A percentile compares a stretch with the other conserved stretches of the same genome.
Evolutionary conservation across 2,888 invertebrate species (phyloP).

Genomic region (Bedellia somnulentella): DNA sequence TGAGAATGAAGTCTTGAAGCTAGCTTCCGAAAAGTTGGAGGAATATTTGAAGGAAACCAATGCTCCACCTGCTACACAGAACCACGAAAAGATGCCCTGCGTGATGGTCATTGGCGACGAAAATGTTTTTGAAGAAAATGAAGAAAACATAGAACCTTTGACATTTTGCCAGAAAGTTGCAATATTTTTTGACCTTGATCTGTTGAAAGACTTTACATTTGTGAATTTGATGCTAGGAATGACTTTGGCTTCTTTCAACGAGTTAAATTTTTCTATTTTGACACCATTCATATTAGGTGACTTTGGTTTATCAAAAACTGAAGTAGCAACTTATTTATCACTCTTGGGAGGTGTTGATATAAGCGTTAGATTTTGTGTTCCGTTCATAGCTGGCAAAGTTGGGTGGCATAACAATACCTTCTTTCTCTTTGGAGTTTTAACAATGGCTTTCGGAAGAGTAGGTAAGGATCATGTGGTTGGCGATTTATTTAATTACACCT

Average conservation of each 20-base stretch:
- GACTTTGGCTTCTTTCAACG: slow-evolving; percentile 70
- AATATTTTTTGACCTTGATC: slow-evolving; percentile 70
- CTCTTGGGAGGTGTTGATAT: slow-evolving; percentile 68
- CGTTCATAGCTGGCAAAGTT: slow-evolving; percentile 69
- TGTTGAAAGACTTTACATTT: slow-evolving; percentile 68
- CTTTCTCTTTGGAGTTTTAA: slow-evolving; percentile 68
- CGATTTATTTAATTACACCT: too few species aligned
- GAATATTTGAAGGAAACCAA: slow-evolving; percentile 47
- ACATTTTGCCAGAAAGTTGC: slow-evolving; percentile 59
- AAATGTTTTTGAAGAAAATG: slow-evolving; percentile 22
- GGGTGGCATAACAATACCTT: slow-evolving; percentile 72
- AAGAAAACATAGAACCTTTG: slow-evolving; percentile 20
- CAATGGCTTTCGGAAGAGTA: slow-evolving; percentile 68
- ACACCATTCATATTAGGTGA: slow-evolving; percentile 75
- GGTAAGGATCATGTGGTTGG: too few species aligned
- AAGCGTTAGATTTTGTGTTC: slow-evolving; percentile 65
- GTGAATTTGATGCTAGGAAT: slow-evolving; percentile 72
- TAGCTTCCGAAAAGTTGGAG: slow-evolving; percentile 55
- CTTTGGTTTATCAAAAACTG: slow-evolving; percentile 59
- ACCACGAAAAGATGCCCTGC: slow-evolving; percentile 25
- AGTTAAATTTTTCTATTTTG: slow-evolving; percentile 72
- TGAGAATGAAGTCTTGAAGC: slow-evolving; percentile 62
- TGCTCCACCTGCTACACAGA: slow-evolving; percentile 17
- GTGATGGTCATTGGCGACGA: slow-evolving; percentile 22
- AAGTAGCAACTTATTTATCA: slow-evolving; percentile 72